Percentiles rank a stretch among this genome's conserved stretches.
phyloP scores from a whole-genome alignment of 2,888 invertebrate species.

The Orthonevra nobilis region DNA sequence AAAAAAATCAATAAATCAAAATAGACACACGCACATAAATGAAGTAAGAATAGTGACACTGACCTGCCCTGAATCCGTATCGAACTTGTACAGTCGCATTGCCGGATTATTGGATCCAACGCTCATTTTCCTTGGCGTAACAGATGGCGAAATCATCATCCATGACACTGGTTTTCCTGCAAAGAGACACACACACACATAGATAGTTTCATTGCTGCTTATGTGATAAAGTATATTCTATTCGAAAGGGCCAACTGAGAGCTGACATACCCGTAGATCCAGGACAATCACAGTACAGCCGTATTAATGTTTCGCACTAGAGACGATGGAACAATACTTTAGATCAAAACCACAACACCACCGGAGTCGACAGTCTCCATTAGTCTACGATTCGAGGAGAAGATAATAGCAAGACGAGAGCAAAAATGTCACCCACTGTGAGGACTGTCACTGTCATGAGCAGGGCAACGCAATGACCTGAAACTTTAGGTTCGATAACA shows the following conservation, averaged over 20 bases:
- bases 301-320: constrained; percentile 51
- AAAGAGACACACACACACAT: constrained; percentile 49
- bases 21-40: background rate
- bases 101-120: constrained; percentile 93
- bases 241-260: no score
- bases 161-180: constrained; percentile 91
- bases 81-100: constrained; percentile 93
- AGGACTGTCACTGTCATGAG: constrained; percentile 43
- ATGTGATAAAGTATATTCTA: constrained; percentile 30
- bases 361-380: background rate
- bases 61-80: constrained; percentile 92
- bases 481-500: constrained; percentile 34
- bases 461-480: constrained; percentile 52
- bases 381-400: no score
- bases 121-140: constrained; percentile 90
- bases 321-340: constrained; percentile 31
- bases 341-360: constrained; percentile 17
- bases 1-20: constrained; percentile 68
- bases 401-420: background rate
- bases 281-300: background rate
- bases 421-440: constrained; percentile 22
- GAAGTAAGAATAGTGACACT: constrained; percentile 71
- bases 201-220: constrained; percentile 20
- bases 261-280: no score
- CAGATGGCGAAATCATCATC: constrained; percentile 93